Evolutionary conservation across 1,140 invertebrate genomes (phyloP).

Genomic region (Nilaparvata lugens): DNA sequence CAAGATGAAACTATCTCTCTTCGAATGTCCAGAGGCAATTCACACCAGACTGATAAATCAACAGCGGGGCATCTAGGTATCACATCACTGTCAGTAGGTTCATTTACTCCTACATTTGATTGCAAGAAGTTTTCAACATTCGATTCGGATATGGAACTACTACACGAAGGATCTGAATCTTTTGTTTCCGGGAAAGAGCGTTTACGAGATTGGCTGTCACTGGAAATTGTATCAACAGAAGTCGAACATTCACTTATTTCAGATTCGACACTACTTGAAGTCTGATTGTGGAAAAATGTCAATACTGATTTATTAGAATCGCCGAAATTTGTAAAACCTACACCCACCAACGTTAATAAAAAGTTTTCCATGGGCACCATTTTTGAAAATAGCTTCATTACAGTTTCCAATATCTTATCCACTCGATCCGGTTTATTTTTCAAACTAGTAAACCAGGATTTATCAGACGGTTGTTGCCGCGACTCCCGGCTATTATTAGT

Average conservation of each 20-base stretch:
- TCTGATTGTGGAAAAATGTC: too few relatives aligned
- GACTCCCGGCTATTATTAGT: conserved; percentile 56
- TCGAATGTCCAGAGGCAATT: neutral
- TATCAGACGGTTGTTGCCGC: conserved; percentile 51
- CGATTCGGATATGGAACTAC: too few relatives aligned
- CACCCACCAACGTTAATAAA: conserved; percentile 63
- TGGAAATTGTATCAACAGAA: too few relatives aligned
- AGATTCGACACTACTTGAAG: too few relatives aligned
- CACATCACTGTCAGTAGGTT: too few relatives aligned
- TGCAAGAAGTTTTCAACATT: too few relatives aligned
- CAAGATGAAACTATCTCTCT: conserved; percentile 45
- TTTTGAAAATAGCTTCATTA: conserved; percentile 64
- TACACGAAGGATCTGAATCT: too few relatives aligned
- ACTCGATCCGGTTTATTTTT: conserved; percentile 38
- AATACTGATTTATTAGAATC: too few relatives aligned
- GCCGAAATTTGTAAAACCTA: conserved; percentile 65
- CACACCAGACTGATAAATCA: neutral
- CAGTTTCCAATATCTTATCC: conserved; percentile 53
- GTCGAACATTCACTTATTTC: too few relatives aligned
- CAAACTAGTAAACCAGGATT: conserved; percentile 50
- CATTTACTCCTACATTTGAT: too few relatives aligned
- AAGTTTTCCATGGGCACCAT: conserved; percentile 60
- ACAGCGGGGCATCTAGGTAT: conserved; percentile 39
- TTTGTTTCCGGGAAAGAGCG: too few relatives aligned
- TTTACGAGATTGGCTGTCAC: too few relatives aligned